These are phyloP conservation scores for Onychomys torridus DNA, from an alignment of 2,797 vertebrate genomes.

Conservation along the genomic window DNA sequence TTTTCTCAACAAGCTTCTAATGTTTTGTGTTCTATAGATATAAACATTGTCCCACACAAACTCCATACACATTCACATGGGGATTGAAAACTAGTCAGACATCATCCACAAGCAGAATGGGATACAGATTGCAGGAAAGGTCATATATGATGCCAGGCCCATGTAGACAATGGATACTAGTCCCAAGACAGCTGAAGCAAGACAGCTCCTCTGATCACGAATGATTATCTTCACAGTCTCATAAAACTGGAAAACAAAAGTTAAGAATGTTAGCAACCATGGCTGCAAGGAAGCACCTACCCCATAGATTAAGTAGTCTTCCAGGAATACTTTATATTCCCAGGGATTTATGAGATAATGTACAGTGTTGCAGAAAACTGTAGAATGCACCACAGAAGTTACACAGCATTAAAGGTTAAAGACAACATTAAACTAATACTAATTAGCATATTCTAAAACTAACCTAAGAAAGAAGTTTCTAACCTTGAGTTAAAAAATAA, in stretches of 20 bases:
- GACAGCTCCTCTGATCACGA: conserved; percentile 93
- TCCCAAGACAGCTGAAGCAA: conserved; percentile 91
- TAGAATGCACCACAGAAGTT: conserved; percentile 7
- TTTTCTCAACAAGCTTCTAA: conserved; percentile 59
- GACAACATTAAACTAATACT: not conserved
- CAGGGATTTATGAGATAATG: not conserved
- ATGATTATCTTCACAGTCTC: conserved; percentile 94
- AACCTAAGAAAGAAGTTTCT: not conserved
- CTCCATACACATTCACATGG: conserved; percentile 37
- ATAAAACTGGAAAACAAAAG: conserved; percentile 92
- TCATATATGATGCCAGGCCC: conserved; percentile 89
- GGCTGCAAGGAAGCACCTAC: not conserved
- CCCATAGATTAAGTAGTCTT: not conserved
- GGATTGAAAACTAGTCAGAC: conserved; percentile 90
- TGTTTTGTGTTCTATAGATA: conserved; percentile 85
- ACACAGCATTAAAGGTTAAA: conserved; percentile 36
- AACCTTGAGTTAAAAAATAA: not conserved
- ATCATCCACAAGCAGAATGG: conserved; percentile 98
- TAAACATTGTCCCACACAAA: conserved; percentile 78
- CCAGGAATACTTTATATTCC: not conserved
- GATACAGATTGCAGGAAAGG: conserved; percentile 90
- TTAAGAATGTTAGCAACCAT: conserved; percentile 65
- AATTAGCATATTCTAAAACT: conserved; percentile 47
- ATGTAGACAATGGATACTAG: conserved; percentile 88
- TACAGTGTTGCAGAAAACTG: not conserved